Percentiles rank a stretch among this genome's conserved stretches.
These are phyloP conservation scores for Spea multiplicata DNA, from an alignment of 2,113 vertebrate genomes.

Conservation along the genomic window DNA sequence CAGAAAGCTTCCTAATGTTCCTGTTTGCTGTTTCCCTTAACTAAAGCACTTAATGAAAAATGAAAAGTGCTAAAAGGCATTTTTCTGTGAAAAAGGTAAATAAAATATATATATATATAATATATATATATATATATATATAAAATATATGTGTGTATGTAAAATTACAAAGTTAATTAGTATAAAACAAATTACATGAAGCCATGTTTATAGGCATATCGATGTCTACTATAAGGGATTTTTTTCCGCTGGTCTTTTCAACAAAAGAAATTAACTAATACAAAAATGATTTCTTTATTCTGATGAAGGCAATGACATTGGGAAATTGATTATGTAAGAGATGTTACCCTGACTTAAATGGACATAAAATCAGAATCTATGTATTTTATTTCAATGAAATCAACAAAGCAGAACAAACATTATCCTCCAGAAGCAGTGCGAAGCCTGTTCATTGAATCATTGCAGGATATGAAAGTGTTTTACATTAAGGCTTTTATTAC, in stretches of 20 bases:
- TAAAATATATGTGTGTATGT: too few species aligned
- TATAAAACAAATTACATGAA: too few species aligned
- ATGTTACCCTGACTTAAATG: conserved; percentile 29
- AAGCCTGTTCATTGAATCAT: conserved; percentile 42
- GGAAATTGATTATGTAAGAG: conserved; percentile 33
- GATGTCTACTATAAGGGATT: neutral
- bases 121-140: too few species aligned
- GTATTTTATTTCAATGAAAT: conserved; percentile 43
- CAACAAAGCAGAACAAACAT: conserved; percentile 45
- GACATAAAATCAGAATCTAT: conserved; percentile 39
- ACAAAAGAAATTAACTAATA: conserved; percentile 14
- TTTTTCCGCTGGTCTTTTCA: neutral
- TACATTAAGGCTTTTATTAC: conserved; percentile 49
- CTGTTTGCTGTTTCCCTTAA: too few species aligned
- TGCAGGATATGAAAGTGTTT: conserved; percentile 44
- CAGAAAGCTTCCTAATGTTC: neutral
- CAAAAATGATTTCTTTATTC: conserved; percentile 16
- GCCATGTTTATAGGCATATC: neutral
- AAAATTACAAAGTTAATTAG: too few species aligned
- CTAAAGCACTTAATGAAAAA: too few species aligned
- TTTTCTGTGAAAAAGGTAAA: too few species aligned
- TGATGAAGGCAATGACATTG: conserved; percentile 14
- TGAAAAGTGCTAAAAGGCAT: too few species aligned
- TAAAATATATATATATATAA: too few species aligned
- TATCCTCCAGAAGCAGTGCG: conserved; percentile 33